phyloP scores from a whole-genome alignment of 2,113 vertebrate genomes.

The Xiphorhynchus elegans region DNA sequence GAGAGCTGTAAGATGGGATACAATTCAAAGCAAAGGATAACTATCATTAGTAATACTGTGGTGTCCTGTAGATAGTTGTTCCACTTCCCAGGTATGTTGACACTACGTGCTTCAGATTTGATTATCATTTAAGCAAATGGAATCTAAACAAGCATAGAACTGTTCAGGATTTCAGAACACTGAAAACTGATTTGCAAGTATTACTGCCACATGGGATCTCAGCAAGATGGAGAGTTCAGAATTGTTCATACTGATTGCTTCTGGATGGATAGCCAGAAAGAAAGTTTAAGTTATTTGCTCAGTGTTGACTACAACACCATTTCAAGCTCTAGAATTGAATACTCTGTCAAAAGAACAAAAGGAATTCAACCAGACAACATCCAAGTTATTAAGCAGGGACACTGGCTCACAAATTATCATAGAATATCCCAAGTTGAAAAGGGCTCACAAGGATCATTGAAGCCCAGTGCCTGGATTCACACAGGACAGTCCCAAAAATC shows the following conservation, averaged over 20 bases:
- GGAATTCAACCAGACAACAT: not conserved
- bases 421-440: not conserved
- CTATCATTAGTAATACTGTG: not conserved
- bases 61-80: not conserved
- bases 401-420: not conserved
- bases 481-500: not conserved
- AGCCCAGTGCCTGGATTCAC: not conserved
- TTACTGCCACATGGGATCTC: not conserved
- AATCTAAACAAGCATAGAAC: not conserved
- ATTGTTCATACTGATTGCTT: not conserved
- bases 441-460: not conserved
- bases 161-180: not conserved
- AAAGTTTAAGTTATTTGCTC: not conserved
- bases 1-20: not conserved
- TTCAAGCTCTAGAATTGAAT: not conserved
- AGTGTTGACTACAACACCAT: not conserved
- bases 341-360: not conserved
- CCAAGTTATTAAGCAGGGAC: not conserved
- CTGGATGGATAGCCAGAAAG: not conserved
- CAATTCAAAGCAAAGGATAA: not conserved
- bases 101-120: not conserved
- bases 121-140: not conserved
- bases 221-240: not conserved
- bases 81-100: not conserved
- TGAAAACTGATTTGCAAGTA: not conserved